Evolutionary conservation across 2,797 vertebrate genomes (phyloP), one percentile per base, ranked within the genome.

Genomic region (Oceanodroma leucorhoa): DNA sequence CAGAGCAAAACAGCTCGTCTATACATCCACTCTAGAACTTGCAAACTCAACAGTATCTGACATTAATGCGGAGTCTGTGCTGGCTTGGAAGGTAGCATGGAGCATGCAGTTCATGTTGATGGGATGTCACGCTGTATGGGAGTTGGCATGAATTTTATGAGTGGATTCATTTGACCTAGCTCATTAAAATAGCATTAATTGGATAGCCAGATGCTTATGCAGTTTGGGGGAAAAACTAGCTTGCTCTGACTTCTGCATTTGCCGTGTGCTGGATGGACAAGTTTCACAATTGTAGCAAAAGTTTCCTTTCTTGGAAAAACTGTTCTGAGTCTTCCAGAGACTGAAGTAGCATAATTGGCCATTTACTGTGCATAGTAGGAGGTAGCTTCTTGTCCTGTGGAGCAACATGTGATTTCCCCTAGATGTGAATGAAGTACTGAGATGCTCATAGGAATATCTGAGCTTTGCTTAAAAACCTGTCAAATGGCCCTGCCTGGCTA

Each of bases 201-300:
- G 53, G 48, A 20, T 53, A 75, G 55, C 80, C 45, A 45, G 24
- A 2, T 23, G 61, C 23, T 29, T 14, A 1, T 22, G 45, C n/a
- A 50, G 21, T 21, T 18, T 23, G 41, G 45, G 32, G 27, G 6
- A 6, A 4, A 16, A 53, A 14, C 6, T 8, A 50, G 17, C 21
- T 72, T 48, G 65, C 45, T 83, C 32, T 6, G 50, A 41, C 32
- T 93, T 51, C 48, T 53, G 36, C 12, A 2, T 73, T 62, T 73
- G 30, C 43, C 1, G 2, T 1, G 1, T 0, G 0, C 19, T 26
- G 48, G 30, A 17, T 45, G 41, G 80, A 40, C 24, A 27, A 48
- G 41, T 70, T 93, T 83, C 54, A 41, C 38, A 77, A 20, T 1
- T 16, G 65, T 6, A 89, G 66, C 48, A 70, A 30, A 60, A 53